Conservation (phyloP, 2,113 vertebrate species). For the Proterorhinus semilunaris region DNA sequence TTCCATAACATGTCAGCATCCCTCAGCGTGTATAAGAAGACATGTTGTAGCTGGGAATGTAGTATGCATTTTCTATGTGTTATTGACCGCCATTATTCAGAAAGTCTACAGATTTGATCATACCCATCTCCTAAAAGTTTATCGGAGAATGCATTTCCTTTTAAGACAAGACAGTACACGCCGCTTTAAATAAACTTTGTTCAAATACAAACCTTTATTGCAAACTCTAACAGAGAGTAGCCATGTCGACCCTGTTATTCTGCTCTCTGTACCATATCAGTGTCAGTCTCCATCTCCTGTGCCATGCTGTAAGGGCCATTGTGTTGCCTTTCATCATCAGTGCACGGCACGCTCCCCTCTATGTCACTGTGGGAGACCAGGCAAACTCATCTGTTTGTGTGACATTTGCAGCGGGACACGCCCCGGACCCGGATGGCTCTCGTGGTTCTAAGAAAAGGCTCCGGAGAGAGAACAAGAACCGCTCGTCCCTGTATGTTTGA, state of each 20-base stretch:
- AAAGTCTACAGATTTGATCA: too few species aligned
- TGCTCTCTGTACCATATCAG: constrained; percentile 22
- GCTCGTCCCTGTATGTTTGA: background rate
- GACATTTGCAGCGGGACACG: constrained; percentile 56
- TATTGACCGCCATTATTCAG: background rate
- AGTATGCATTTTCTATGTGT: background rate
- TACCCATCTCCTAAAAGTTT: too few species aligned
- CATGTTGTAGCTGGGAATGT: background rate
- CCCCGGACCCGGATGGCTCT: constrained; percentile 38
- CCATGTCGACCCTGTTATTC: constrained; percentile 40
- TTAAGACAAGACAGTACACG: background rate
- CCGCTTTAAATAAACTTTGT: too few species aligned
- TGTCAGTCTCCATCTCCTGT: constrained; percentile 4
- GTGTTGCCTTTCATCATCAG: constrained; percentile 36
- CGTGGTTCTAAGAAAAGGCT: constrained; percentile 20
- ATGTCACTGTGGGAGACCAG: constrained; percentile 30
- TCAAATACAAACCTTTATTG: background rate
- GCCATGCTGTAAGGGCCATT: background rate
- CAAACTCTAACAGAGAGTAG: too few species aligned
- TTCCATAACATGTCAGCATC: background rate
- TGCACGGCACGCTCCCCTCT: constrained; percentile 40
- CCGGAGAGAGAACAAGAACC: constrained; percentile 13
- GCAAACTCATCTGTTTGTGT: constrained; percentile 54
- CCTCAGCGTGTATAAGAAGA: background rate
- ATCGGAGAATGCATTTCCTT: too few species aligned